phyloP scores from a whole-genome alignment of 2,113 vertebrate genomes.

The Callocephalon fimbriatum region DNA sequence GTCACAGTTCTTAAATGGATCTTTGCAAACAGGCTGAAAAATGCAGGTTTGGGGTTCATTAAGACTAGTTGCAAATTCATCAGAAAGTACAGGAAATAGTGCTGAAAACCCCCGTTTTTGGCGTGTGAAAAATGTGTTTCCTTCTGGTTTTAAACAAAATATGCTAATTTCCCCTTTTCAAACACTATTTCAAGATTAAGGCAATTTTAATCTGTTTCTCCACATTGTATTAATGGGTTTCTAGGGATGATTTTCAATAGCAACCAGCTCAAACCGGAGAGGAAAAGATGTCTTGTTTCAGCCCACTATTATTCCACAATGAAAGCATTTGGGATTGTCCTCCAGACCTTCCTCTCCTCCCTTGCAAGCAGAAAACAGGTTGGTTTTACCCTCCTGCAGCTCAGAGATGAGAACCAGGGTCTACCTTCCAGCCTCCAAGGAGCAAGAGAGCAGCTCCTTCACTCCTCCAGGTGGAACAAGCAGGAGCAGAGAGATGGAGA shows the following conservation, averaged over 20 bases:
- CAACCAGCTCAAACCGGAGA: not conserved
- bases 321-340: not conserved
- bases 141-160: not conserved
- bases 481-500: not conserved
- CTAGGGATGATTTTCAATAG: not conserved
- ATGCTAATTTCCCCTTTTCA: not conserved
- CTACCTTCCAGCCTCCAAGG: not conserved
- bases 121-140: not conserved
- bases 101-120: not conserved
- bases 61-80: not conserved
- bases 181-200: not conserved
- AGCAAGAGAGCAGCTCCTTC: not conserved
- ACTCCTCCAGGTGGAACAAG: not conserved
- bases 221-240: not conserved
- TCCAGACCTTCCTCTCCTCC: not conserved
- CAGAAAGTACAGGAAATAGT: not conserved
- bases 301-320: not conserved
- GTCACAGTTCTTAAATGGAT: not conserved
- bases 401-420: not conserved
- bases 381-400: not conserved
- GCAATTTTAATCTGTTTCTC: not conserved
- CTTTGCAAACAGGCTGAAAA: not conserved
- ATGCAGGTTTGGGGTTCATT: not conserved
- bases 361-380: not conserved
- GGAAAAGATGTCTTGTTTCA: not conserved